Percentiles rank a stretch among this genome's conserved stretches.
Evolutionary conservation across 2,888 invertebrate genomes (phyloP).

Genomic region (Trichacis sp.): DNA sequence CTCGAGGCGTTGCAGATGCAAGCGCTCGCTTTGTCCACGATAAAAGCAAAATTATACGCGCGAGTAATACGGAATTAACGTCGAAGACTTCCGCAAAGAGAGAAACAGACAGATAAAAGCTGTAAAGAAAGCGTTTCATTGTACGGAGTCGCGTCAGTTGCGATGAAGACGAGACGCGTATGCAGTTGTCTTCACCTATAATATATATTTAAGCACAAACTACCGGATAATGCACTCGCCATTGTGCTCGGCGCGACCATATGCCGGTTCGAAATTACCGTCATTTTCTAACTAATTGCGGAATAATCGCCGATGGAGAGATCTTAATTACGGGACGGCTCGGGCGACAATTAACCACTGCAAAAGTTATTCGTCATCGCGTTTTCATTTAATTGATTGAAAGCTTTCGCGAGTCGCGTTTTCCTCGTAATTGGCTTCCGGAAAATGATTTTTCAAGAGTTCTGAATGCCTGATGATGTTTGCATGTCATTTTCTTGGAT

Average conservation of each 20-base stretch:
- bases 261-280: constrained; percentile 60
- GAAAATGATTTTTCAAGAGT: too few species aligned
- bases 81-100: constrained; percentile 47
- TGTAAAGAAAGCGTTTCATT: constrained; percentile 50
- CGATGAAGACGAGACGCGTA: constrained; percentile 56
- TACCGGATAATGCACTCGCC: constrained; percentile 51
- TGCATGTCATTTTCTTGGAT: too few species aligned
- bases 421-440: too few species aligned
- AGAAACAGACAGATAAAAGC: constrained; percentile 38
- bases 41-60: constrained; percentile 62
- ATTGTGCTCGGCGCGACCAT: constrained; percentile 58
- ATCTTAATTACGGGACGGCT: constrained; percentile 52
- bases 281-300: constrained; percentile 60
- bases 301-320: constrained; percentile 54
- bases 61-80: constrained; percentile 57
- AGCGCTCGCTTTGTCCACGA: constrained; percentile 51
- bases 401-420: too few species aligned
- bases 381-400: constrained; percentile 14
- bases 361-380: constrained; percentile 23
- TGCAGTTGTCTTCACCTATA: constrained; percentile 54
- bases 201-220: constrained; percentile 56
- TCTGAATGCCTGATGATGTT: too few species aligned
- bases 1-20: constrained; percentile 56
- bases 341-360: constrained; percentile 23
- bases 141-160: constrained; percentile 65